Evolutionary conservation across 2,888 invertebrate genomes (phyloP).

Genomic region (Choristoneura rosaceana): DNA sequence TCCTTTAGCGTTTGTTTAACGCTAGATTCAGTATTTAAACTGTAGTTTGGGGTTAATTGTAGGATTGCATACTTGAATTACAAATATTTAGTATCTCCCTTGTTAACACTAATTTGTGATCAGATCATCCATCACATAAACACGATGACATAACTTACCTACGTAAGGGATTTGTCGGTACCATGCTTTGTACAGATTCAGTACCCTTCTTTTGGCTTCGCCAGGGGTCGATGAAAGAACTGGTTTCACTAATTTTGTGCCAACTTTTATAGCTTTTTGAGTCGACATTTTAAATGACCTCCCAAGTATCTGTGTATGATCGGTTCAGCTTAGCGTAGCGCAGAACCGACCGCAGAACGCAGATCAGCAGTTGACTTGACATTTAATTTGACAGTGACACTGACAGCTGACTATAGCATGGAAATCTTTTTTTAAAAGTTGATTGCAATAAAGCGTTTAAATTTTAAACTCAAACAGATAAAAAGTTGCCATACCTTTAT

Average conservation of each 20-base stretch:
- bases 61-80: not conserved
- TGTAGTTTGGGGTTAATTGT: not conserved
- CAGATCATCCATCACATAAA: not conserved
- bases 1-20: not conserved
- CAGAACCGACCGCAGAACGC: no score
- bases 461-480: no score
- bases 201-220: constrained; percentile 93
- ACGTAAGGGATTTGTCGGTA: constrained; percentile 95
- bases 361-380: no score
- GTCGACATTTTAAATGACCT: constrained; percentile 62
- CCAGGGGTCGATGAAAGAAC: constrained; percentile 91
- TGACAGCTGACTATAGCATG: no score
- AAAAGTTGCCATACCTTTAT: no score
- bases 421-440: no score
- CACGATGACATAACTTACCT: constrained; percentile 88
- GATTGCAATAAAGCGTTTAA: no score
- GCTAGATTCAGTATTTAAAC: not conserved
- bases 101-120: not conserved
- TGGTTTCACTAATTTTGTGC: constrained; percentile 91
- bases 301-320: constrained; percentile 11
- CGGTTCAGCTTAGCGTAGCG: not conserved
- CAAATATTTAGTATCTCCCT: not conserved
- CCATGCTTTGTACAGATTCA: constrained; percentile 97
- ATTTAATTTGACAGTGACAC: not conserved
- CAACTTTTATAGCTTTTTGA: constrained; percentile 73